Base-by-base conservation (phyloP, 2,888 invertebrate genomes). In the Heliconius charithonia region DNA sequence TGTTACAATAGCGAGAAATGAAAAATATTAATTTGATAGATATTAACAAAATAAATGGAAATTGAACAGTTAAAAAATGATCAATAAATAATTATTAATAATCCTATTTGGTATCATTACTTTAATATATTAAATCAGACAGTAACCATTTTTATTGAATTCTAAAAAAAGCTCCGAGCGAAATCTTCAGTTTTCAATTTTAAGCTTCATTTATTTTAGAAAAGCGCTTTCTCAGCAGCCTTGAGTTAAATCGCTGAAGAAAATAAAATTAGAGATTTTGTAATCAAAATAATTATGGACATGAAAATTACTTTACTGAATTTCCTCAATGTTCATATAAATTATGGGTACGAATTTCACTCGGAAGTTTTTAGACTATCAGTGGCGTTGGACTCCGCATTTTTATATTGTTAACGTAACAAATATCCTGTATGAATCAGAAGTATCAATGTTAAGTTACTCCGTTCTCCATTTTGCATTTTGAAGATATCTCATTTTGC, bases 131-230 rank as follows among this genome's bases (percentile, higher is more conserved):
- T 29, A 32, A 59, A 0, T n/a, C 10, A 67, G n/a, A 67, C 12
- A 51, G 22, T 12, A 19, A 9, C 37, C 27, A 45, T 62, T 32
- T 70, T 65, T 37, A 70, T n/a, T 56, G 9, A 51, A 41, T 22
- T 16, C 27, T 41, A 25, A 41, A 37, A 25, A 56, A 69, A 70
- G 37, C 7, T 29, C 32, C n/a, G 13, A 32, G n/a, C 13, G 59
- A 72, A 59, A 9, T n/a, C 32, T n/a, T 59, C 56, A 72, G 59
- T 72, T n/a, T 72, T 72, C 37, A 72, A 72, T 72, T 72, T 72
- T 59, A 32, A 59, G 72, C 72, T 72, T 72, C 72, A 72, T 59
- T 72, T 72, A 72, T 37, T 72, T 72, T 25, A 37, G 59, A n/a
- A 16, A 72, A 72, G 25, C 56, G 56, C 59, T 59, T 32, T 59